Base-by-base conservation (phyloP, 2,888 invertebrate species). In the Mimumesa dahlbomi region DNA sequence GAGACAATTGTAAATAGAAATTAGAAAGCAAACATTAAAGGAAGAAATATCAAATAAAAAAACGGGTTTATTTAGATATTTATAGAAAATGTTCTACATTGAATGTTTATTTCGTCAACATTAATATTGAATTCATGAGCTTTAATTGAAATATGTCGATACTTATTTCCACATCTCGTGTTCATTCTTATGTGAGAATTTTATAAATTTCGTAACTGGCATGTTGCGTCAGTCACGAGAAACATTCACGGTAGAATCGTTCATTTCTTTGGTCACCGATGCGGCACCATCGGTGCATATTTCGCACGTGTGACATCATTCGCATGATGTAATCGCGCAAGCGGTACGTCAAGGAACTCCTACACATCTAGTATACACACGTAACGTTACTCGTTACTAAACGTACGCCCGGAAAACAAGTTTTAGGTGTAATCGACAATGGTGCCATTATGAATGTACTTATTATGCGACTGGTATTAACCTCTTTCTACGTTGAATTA, bases 291-390 rank as follows among this genome's bases (percentile, higher is more conserved):
- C 70, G 59, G 69, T 50, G 73, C 75, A 71, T 84, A 83, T 84
- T 84, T 84, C 73, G 75, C 80, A 71, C 72, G 75, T 82, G 82
- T 86, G 86, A 86, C 84, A 85, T 86, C 86, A 86, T 85, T 77
- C 82, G 74, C 69, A 73, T 86, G 86, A 86, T 84, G 86, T 85
- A 85, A 86, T 81, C 79, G 52, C 65, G 50, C 70, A 50, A 38
- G 25, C 29, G 21, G 43, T 34, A 54, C 61, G 22, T 40, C 18
- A 56, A 63, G 40, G 45, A 19, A 57, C 70, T 65, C 75, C 77
- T 66, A 76, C 75, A 61, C 59, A 67, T 16, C 25, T 18, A 25
- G 25, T 25, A 25, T 25, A 18, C 48, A 40, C n/a, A 45, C 58
- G 71, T 48, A 54, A 62, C 42, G 57, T 49, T 36, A 59, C 38